Base-by-base conservation (phyloP, 2,888 invertebrate species). In the Drosophila atripex region DNA sequence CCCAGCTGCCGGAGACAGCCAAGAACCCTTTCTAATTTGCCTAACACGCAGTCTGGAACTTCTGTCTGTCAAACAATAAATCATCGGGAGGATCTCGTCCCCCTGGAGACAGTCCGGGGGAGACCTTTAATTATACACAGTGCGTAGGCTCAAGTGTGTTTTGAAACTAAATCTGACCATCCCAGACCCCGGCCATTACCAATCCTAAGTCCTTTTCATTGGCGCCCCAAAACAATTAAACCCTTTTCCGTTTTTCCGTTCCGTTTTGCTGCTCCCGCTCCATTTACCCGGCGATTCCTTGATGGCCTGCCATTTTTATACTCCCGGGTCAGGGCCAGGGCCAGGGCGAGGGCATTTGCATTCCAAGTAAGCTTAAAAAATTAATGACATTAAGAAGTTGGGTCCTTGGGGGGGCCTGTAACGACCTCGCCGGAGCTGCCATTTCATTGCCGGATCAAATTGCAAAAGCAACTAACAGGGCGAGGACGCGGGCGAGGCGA, bases 211-310 rank as follows among this genome's bases (percentile, higher is more conserved):
- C 32, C 52, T n/a, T 21, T 43, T 61, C 70, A 61, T 68, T 71
- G 71, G 70, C 66, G 73, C 86, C 86, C 86, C 82, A 83, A 86
- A 86, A 80, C 89, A 89, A 89, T 89, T 89, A 89, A 89, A 82
- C 74, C 80, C 79, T 75, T 76, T 77, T 76, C 57, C 77, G 58
- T 32, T 12, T 32, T 50, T 73, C 28, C 35, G 38, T 60, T 63
- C 51, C 16, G 14, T 14, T 11, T 11, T n/a, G 7, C 47, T 25
- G 38, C 58, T 54, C 55, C 63, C 51, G 46, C 59, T 12, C 60
- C 75, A 49, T 66, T 28, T 25, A 9, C 57, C 72, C 66, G 75
- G 65, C 82, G 82, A 84, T 77, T 82, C 73, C 86, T 83, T 82
- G 84, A 83, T 86, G 89, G 88, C 78, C 84, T 76, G 85, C 86